These are phyloP conservation scores for Parnassius orleans DNA, from an alignment of 2,888 invertebrate genomes.

Conservation along the genomic window DNA sequence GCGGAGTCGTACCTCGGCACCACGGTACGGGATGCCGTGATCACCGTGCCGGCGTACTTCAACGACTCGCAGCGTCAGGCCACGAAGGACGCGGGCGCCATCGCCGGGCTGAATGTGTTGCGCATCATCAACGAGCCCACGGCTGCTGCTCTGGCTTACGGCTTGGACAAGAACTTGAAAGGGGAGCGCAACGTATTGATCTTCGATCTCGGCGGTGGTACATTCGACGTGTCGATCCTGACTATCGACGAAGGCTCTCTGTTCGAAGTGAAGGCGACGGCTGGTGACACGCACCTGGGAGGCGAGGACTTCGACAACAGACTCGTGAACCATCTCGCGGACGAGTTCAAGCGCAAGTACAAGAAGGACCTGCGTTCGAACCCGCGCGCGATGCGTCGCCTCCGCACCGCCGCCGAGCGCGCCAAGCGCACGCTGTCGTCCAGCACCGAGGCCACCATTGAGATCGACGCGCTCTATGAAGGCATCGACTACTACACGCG, in stretches of 20 bases:
- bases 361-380: constrained; percentile 85
- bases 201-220: constrained; percentile 84
- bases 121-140: constrained; percentile 92
- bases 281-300: constrained; percentile 89
- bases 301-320: constrained; percentile 83
- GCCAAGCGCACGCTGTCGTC: constrained; percentile 89
- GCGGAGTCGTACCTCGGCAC: constrained; percentile 86
- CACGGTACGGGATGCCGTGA: constrained; percentile 85
- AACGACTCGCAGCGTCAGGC: constrained; percentile 88
- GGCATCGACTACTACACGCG: constrained; percentile 86
- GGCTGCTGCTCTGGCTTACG: constrained; percentile 87
- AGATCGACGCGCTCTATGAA: constrained; percentile 87
- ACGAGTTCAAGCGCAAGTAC: constrained; percentile 87
- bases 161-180: constrained; percentile 83
- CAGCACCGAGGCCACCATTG: constrained; percentile 87
- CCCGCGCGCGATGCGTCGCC: constrained; percentile 84
- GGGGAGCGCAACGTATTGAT: constrained; percentile 84
- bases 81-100: constrained; percentile 91
- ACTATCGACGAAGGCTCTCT: constrained; percentile 89
- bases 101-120: constrained; percentile 88
- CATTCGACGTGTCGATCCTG: constrained; percentile 91
- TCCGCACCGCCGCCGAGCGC: constrained; percentile 88
- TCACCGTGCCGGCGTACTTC: constrained; percentile 91
- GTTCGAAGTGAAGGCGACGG: constrained; percentile 90
- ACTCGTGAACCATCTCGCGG: constrained; percentile 83